Base-by-base conservation (phyloP, 2,113 vertebrate species). In the Percina caprodes region DNA sequence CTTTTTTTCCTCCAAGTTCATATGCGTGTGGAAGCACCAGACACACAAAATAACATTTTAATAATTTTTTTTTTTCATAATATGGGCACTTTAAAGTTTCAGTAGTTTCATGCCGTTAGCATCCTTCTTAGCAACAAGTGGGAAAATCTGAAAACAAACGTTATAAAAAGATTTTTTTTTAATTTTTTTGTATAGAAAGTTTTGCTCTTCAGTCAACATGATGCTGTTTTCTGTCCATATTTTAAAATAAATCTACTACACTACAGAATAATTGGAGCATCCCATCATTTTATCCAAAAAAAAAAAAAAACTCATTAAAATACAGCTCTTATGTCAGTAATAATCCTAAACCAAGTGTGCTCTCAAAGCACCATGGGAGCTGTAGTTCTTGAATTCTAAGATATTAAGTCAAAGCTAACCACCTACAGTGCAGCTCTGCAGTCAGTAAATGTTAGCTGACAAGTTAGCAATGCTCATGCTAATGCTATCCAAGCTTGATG, bases 291-390 rank as follows among this genome's bases (percentile, higher is more conserved):
- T 11, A 42, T 11, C 35, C 10, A 11, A 42, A 42, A 35, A 35
- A 1, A 6, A 8, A 35, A 35, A 35, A 8, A 35, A 42, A 42
- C 2, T 11, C 13, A 10, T 69, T 39, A 6, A 69, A 39, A 21
- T 6, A 16, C 21, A 23, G 21, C 13, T 19, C 49, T 68, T 10
- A 42, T 42, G 10, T 35, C 1, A 35, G 33, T 35, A 35, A 35
- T 35, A 35, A 35, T 35, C 33, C 33, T 35, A 35, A 5, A 6
- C 33, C 33, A 35, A 6, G 33, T 42, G 19, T 24, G 62, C 45
- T 30, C 30, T 54, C 52, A 56, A 11, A 70, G 68, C 68, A 70
- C 7, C 33, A 39, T 55, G 68, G 68, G 68, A 56, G 33, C 23
- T 49, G 45, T 49, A 48, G 23, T 66, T 26, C 15, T 26, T 18